Evolutionary conservation across 1,140 invertebrate genomes (phyloP).

Genomic region (Diplogasteroides magnus): DNA sequence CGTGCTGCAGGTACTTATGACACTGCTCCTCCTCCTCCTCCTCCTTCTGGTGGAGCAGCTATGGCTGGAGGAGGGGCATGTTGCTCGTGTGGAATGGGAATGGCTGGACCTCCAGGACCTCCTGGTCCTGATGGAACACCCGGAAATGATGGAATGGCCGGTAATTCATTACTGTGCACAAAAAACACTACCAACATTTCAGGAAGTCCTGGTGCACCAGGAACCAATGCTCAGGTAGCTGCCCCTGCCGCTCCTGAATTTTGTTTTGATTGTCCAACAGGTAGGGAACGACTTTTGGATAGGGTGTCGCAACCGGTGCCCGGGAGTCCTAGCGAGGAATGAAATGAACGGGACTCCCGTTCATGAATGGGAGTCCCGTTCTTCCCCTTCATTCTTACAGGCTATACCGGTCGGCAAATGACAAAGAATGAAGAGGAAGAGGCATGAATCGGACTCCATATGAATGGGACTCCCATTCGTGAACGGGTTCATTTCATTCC

Average conservation of each 20-base stretch:
- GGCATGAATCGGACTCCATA: too few relatives aligned
- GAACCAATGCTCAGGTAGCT: not conserved
- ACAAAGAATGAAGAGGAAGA: too few relatives aligned
- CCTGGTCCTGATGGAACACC: slow-evolving; percentile 25
- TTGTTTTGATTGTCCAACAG: slow-evolving; percentile 17
- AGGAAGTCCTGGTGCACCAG: slow-evolving; percentile 14
- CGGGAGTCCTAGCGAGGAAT: too few relatives aligned
- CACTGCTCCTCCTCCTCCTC: not conserved
- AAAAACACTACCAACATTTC: not conserved
- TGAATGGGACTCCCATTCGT: too few relatives aligned
- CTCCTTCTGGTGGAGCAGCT: not conserved
- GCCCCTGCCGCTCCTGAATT: slow-evolving; percentile 9
- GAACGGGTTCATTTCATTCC: too few relatives aligned
- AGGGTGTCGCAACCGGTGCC: too few relatives aligned
- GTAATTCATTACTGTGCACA: not conserved
- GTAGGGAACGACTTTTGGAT: too few relatives aligned
- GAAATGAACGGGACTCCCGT: too few relatives aligned
- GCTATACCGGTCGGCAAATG: too few relatives aligned
- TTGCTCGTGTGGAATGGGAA: slow-evolving; percentile 29
- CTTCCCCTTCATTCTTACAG: too few relatives aligned
- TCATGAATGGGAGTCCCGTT: too few relatives aligned
- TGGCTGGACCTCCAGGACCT: slow-evolving; percentile 22
- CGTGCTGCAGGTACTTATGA: not conserved
- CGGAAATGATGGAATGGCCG: slow-evolving; percentile 27
- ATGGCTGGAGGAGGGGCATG: slow-evolving; percentile 16